Evolutionary conservation across 2,797 vertebrate genomes (phyloP), one percentile per base, ranked within the genome.

Genomic region (Lutra lutra): DNA sequence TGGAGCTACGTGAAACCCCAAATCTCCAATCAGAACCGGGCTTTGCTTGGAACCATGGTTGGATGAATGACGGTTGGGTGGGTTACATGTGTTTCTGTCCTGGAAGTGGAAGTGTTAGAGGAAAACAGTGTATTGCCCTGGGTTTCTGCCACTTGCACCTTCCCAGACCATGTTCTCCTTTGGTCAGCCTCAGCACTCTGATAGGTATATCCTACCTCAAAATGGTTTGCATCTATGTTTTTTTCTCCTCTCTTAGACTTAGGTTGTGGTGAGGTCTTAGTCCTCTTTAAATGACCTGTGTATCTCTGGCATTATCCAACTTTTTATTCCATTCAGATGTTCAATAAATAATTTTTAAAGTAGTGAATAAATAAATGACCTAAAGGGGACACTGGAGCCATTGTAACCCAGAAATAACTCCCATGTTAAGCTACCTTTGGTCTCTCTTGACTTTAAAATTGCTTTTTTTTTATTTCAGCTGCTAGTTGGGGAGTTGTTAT

Each of bases 401-500:
- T 25, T 83, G 54, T 75, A 73, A 66, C 27, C 38, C 27, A 90
- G 54, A 56, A 93, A 83, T 46, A 62, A 75, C 48, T 35, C 21
- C 58, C 21, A 48, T 66, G 75, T 92, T 75, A 75, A 89, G 51
- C 23, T 11, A 56, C 17, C 7, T 70, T 87, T 75, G 60, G 62
- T 77, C 38, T 68, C 73, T 86, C 64, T 40, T 73, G 43, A 51
- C 38, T 83, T 83, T 85, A 79, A 93, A 91, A 83, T 79, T 89
- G 11, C 15, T 48, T 89, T 54, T 92, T 79, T 77, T 27, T 70
- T 20, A 54, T 80, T 78, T 43, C 7, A 62, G 0, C 13, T 27
- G 56, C 73, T 91, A 60, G 48, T 27, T 38, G 10, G 32, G 20
- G 66, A 80, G 17, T 83, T 73, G 15, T 35, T 38, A 21, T 25